Percentiles rank a stretch among this genome's conserved stretches.
These are phyloP conservation scores for Chloroceryle amazona DNA, from an alignment of 2,797 vertebrate genomes.

Conservation along the genomic window DNA sequence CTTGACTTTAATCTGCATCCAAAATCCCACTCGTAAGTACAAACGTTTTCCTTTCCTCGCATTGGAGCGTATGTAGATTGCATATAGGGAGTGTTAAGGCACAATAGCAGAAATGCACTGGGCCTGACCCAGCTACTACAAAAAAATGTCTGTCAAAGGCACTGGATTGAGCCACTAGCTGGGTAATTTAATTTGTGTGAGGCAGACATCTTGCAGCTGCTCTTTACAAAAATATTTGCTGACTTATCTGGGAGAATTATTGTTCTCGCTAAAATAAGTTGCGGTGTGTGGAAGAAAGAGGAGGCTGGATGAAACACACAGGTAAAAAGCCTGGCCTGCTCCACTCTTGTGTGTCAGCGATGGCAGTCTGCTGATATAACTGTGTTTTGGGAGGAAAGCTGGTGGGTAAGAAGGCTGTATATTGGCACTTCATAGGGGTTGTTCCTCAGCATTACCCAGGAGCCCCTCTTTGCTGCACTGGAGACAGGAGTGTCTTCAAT, in stretches of 20 bases:
- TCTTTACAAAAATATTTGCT: conserved; percentile 54
- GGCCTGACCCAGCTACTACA: conserved; percentile 15
- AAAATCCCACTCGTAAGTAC: conserved; percentile 27
- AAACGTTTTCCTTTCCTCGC: conserved; percentile 54
- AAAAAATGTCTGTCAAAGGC: background rate
- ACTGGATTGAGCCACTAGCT: background rate
- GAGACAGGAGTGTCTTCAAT: background rate
- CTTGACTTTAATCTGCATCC: conserved; percentile 66
- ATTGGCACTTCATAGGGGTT: accelerated
- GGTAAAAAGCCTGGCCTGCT: background rate
- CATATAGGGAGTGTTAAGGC: background rate
- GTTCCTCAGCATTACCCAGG: background rate
- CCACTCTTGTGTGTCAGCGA: accelerated
- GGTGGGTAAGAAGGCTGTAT: background rate
- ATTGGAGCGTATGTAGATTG: background rate
- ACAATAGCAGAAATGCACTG: background rate
- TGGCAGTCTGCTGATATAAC: accelerated
- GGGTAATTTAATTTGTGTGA: conserved; percentile 43
- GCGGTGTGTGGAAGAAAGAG: background rate
- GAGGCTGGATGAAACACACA: background rate
- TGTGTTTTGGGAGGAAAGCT: background rate
- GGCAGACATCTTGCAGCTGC: conserved; percentile 52
- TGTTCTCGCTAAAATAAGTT: conserved; percentile 15
- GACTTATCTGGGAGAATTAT: conserved; percentile 48
- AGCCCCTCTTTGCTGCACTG: background rate